These are phyloP conservation scores for Oeneis ivallda DNA, from an alignment of 2,888 invertebrate species.

Conservation along the genomic window DNA sequence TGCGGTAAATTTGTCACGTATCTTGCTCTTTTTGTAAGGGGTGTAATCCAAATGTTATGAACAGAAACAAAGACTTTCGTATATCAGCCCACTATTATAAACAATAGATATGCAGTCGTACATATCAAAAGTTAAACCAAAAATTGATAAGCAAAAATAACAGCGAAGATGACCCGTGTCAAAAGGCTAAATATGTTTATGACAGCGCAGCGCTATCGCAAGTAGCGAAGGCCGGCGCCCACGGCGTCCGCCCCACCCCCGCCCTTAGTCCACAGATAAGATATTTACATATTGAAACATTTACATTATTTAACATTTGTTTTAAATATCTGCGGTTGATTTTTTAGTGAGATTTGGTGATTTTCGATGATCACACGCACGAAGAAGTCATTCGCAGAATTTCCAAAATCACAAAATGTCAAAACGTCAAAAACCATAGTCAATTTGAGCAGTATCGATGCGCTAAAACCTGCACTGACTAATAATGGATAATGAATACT, in stretches of 20 bases:
- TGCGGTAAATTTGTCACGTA: no score
- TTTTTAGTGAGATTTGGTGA: neutral
- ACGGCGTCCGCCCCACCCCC: conserved; percentile 61
- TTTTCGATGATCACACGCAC: neutral
- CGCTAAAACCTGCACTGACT: conserved; percentile 60
- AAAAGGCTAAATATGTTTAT: conserved; percentile 52
- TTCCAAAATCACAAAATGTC: neutral
- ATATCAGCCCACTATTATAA: neutral
- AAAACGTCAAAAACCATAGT: no score
- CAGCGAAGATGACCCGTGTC: conserved; percentile 45
- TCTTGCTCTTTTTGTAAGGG: no score
- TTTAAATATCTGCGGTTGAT: neutral
- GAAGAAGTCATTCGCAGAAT: no score
- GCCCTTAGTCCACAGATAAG: conserved; percentile 57
- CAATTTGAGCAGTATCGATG: conserved; percentile 28
- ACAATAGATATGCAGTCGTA: neutral
- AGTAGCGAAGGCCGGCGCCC: conserved; percentile 73
- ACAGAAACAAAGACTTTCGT: no score
- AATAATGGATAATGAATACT: conserved; percentile 77
- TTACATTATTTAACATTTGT: conserved; percentile 21
- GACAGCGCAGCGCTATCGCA: conserved; percentile 58
- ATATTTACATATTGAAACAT: conserved; percentile 51
- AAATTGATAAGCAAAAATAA: conserved; percentile 28
- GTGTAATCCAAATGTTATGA: no score
- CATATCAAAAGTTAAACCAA: conserved; percentile 19